Conservation (phyloP, 1,140 invertebrate genomes). For the Drosophila azteca region DNA sequence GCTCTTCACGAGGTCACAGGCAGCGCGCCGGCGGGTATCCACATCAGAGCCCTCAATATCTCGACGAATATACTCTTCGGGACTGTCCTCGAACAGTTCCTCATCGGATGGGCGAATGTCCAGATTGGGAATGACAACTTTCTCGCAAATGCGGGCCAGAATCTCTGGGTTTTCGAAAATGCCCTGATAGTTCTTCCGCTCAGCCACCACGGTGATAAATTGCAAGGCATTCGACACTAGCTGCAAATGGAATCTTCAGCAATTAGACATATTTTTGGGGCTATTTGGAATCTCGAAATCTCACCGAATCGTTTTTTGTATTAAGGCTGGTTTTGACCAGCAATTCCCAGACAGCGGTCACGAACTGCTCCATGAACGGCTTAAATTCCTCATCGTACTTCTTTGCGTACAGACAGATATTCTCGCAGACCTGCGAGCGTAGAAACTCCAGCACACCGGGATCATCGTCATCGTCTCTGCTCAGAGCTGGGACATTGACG, state of each 20-base stretch:
- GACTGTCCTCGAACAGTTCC: slow-evolving; percentile 98
- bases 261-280: not conserved
- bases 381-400: slow-evolving; percentile 99
- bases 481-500: slow-evolving; percentile 90
- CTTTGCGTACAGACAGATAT: slow-evolving; percentile 96
- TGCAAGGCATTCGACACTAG: slow-evolving; percentile 97
- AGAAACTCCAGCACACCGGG: slow-evolving; percentile 95
- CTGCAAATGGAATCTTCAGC: slow-evolving; percentile 83
- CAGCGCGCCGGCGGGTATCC: slow-evolving; percentile 96
- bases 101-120: slow-evolving; percentile 97
- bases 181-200: slow-evolving; percentile 92
- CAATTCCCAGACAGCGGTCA: slow-evolving; percentile 96
- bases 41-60: slow-evolving; percentile 99
- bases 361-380: slow-evolving; percentile 94
- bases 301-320: slow-evolving; percentile 95
- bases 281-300: slow-evolving; percentile 43
- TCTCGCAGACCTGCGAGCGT: slow-evolving; percentile 97
- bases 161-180: slow-evolving; percentile 95
- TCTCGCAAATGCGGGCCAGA: slow-evolving; percentile 96
- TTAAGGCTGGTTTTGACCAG: slow-evolving; percentile 92
- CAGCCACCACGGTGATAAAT: slow-evolving; percentile 97
- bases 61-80: slow-evolving; percentile 98
- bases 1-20: slow-evolving; percentile 97
- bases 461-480: slow-evolving; percentile 92
- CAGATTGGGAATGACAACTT: slow-evolving; percentile 99